Conservation (phyloP, 1,140 invertebrate species). For the Eumaeus atala region DNA sequence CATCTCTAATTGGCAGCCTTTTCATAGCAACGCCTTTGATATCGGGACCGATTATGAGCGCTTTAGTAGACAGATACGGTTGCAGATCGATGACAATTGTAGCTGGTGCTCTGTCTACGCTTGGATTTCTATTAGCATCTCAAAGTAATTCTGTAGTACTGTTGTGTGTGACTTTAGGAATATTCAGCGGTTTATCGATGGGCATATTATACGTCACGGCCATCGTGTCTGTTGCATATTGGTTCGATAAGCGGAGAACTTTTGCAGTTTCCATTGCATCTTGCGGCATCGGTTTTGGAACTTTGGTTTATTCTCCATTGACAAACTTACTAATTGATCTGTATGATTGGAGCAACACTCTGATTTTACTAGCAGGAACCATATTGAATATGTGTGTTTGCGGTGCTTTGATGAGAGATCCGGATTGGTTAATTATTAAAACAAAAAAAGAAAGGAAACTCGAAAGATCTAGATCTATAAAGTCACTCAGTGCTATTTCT, state of each 20-base stretch:
- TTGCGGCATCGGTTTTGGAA: conserved; percentile 65
- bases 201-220: conserved; percentile 90
- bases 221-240: conserved; percentile 94
- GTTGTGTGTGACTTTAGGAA: conserved; percentile 88
- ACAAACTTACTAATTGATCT: conserved; percentile 80
- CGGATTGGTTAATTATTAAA: conserved; percentile 79
- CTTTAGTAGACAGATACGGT: conserved; percentile 90
- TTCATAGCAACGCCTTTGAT: conserved; percentile 91
- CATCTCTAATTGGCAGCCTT: conserved; percentile 88
- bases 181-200: conserved; percentile 89
- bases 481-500: conserved; percentile 48
- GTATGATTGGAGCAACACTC: conserved; percentile 89
- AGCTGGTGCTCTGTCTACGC: conserved; percentile 82
- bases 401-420: conserved; percentile 89
- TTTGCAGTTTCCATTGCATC: conserved; percentile 82
- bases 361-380: conserved; percentile 85
- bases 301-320: conserved; percentile 87
- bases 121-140: conserved; percentile 85
- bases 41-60: conserved; percentile 88
- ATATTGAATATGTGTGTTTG: conserved; percentile 92
- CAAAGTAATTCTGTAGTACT: conserved; percentile 81
- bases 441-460: conserved; percentile 42
- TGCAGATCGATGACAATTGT: conserved; percentile 88
- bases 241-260: conserved; percentile 93
- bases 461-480: conserved; percentile 40